A percentile compares a stretch with the other conserved stretches of the same genome.
Conservation (phyloP, 2,888 invertebrate species). For the Gibbula magus region DNA sequence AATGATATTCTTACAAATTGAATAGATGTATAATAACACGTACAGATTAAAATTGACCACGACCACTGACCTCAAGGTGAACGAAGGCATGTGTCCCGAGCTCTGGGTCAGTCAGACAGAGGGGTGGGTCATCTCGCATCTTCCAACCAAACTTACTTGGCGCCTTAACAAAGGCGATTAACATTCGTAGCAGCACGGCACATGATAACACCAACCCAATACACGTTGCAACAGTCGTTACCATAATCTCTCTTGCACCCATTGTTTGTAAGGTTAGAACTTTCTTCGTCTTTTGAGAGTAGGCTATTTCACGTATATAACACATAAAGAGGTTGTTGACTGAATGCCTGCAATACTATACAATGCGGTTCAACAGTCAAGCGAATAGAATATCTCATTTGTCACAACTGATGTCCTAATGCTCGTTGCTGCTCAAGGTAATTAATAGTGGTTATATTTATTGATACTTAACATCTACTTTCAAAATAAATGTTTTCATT, state of each 20-base stretch:
- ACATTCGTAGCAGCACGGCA: background rate
- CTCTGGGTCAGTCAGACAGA: conserved; percentile 51
- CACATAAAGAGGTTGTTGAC: too few species aligned
- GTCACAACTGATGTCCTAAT: too few species aligned
- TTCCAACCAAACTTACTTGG: conserved; percentile 32
- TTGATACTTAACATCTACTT: too few species aligned
- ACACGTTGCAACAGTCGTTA: background rate
- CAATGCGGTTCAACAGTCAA: too few species aligned
- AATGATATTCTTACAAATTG: too few species aligned
- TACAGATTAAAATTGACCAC: background rate
- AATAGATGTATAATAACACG: background rate
- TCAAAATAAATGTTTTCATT: too few species aligned
- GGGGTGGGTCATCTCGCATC: conserved; percentile 49
- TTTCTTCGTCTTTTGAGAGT: too few species aligned
- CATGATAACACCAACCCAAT: background rate
- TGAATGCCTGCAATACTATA: too few species aligned
- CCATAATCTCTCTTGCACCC: background rate
- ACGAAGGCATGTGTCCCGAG: conserved; percentile 53
- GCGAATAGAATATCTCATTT: too few species aligned
- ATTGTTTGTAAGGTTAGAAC: background rate
- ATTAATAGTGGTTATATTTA: too few species aligned
- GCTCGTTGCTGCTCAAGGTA: too few species aligned
- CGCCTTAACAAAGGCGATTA: background rate
- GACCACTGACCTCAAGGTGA: conserved; percentile 51
- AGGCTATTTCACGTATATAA: too few species aligned